phyloP scores from a whole-genome alignment of 1,140 invertebrate genomes.

The Psix sp. region DNA sequence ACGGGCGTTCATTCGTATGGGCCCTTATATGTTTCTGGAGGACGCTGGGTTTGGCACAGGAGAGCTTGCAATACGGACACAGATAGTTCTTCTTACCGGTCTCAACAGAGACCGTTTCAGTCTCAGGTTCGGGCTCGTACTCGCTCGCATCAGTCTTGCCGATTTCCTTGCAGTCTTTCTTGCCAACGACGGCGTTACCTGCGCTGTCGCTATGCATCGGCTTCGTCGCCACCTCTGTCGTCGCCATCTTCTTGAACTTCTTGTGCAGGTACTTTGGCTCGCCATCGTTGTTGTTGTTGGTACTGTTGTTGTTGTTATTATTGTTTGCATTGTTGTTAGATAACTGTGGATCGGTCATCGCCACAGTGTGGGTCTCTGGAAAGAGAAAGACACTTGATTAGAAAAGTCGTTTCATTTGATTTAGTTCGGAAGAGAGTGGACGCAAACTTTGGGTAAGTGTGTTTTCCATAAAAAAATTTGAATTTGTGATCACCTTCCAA shows the following conservation, averaged over 20 bases:
- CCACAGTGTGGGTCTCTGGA: constrained; percentile 69
- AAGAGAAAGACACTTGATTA: too few species aligned
- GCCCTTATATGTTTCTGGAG: constrained; percentile 94
- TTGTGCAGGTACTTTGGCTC: constrained; percentile 91
- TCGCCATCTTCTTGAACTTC: constrained; percentile 92
- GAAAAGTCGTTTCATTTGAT: too few species aligned
- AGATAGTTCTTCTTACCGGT: constrained; percentile 79
- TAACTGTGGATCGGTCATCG: constrained; percentile 76
- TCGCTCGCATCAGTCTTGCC: constrained; percentile 57
- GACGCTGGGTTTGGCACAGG: constrained; percentile 95
- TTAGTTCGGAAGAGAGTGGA: too few species aligned
- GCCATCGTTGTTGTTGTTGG: constrained; percentile 78
- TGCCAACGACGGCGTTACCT: constrained; percentile 61
- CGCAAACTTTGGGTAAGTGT: too few species aligned
- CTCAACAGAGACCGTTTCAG: constrained; percentile 68
- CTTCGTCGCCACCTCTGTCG: constrained; percentile 68
- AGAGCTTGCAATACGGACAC: constrained; percentile 91
- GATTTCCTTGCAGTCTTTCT: constrained; percentile 73
- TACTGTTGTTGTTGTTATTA: constrained; percentile 70
- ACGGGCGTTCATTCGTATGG: constrained; percentile 95
- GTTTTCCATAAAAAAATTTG: too few species aligned
- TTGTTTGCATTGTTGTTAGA: constrained; percentile 66
- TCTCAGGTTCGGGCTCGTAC: constrained; percentile 52
- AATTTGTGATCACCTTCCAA: too few species aligned
- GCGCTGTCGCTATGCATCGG: constrained; percentile 59